Base-by-base conservation (phyloP, 2,888 invertebrate genomes). In the Hecatera dysodea region DNA sequence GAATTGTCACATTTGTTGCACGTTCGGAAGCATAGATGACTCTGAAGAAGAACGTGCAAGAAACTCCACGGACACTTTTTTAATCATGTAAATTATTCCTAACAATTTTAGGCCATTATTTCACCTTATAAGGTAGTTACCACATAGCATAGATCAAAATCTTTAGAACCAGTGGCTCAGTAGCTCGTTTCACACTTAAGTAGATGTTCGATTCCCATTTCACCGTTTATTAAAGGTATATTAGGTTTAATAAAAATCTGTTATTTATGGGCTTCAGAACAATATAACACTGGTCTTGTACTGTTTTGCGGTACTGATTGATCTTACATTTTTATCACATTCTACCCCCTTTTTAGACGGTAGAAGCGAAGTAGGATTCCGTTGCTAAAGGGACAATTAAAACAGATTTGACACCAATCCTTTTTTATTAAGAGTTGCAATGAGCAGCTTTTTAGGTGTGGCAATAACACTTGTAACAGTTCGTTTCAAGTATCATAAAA, bases 191-290 rank as follows among this genome's bases (percentile, higher is more conserved):
- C 22, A 39, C 67, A 50, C 48, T 5, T 19, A 4, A 22, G 15
- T n/a, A 12, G 15, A 0, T 39, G 22, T 53, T 53, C n/a, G 60
- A 59, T 39, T 42, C n/a, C 17, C n/a, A 52, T 50, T 72, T 60
- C 33, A 59, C 19, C 24, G 12, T 27, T 1, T 22, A 15, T 33
- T 19, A 50, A n/a, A 71, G 19, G 0, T 5, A 24, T 5, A 36
- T 9, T 53, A 9, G 2, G 33, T 17, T 33, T 24, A 29, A n/a
- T 67, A 67, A 50, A 22, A 29, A 67, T n/a, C 11, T 2, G 22
- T 24, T 52, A 17, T 67, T n/a, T 29, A 68, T 33, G 17, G 5
- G 6, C 29, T 7, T 22, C 44, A 19, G 24, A 42, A 60, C 60
- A 72, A 59, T 33, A 59, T 24, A n/a, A 33, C 12, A 24, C 4